Evolutionary conservation across 2,113 vertebrate species (phyloP), one percentile per base, ranked within the genome.

Genomic region (Monopterus albus): DNA sequence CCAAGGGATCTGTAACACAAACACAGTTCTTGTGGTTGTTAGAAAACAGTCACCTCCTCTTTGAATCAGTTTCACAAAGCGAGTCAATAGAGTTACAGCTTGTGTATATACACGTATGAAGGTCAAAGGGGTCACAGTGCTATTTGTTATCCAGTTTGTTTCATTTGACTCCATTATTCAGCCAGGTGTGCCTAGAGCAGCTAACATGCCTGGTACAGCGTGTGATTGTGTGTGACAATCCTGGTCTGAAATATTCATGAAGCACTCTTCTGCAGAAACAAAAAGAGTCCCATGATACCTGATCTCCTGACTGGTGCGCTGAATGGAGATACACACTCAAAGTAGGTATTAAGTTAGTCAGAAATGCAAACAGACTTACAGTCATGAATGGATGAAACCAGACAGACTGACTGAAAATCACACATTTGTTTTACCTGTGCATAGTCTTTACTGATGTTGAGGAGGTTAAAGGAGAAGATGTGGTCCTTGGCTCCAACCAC

Each of bases 401-500:
- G 59, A 43, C 40, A 61, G 38, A 53, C 23, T 13, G 45, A 45
- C 11, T 45, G 42, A 28, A 79, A 63, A 36, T 38, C 11, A 21
- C 7, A 63, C 8, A 2, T 8, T 14, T 35, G 5, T 52, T 50
- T 58, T 94, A 99, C 97, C 96, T 96, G 95, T 86, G 95, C 91
- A 82, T 94, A 95, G 79, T 98, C 96, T 92, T 95, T 96, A 94
- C 89, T 94, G 72, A 99, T 96, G 81, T 98, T 96, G 78, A 96
- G 93, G 87, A 99, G 92, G 91, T 96, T 98, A 85, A 99, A 98
- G 58, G 98, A 97, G 93, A 99, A 96, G 83, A 99, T 94, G 88
- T 99, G 96, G 91, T 99, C 98, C 81, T 98, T 99, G 72, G 97
- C 96, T 90, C 98, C 98, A 63, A 99, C 96, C 2, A 96, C 95